Evolutionary conservation across 2,113 vertebrate genomes (phyloP).

Genomic region (Enhydra lutris): DNA sequence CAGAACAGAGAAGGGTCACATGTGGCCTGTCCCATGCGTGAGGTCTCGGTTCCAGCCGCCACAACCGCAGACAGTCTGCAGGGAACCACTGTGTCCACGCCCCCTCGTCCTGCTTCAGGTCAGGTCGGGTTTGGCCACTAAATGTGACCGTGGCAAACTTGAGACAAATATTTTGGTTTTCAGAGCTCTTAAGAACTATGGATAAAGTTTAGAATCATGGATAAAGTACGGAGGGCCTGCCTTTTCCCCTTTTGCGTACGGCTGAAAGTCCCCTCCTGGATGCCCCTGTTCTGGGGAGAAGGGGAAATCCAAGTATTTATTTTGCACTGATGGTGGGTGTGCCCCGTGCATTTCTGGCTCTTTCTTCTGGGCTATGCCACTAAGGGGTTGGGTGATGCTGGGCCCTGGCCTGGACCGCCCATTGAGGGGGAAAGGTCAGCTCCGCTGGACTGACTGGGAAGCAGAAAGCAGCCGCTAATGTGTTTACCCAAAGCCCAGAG

Average conservation of each 20-base stretch:
- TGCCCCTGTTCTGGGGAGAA: neutral
- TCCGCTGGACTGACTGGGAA: neutral
- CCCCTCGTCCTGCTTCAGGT: neutral
- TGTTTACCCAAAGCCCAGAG: conserved; percentile 63
- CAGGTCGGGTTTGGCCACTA: fast-evolving
- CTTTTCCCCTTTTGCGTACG: too few species aligned
- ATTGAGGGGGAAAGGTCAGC: conserved; percentile 36
- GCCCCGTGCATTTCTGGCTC: fast-evolving
- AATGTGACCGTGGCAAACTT: neutral
- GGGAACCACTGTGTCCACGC: neutral
- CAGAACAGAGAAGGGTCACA: neutral
- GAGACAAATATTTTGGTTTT: neutral
- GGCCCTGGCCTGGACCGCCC: neutral
- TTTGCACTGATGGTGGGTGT: neutral
- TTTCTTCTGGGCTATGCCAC: neutral
- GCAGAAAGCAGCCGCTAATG: conserved; percentile 58
- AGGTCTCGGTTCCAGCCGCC: fast-evolving
- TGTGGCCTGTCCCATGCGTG: fast-evolving
- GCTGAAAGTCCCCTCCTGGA: neutral
- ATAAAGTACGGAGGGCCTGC: neutral
- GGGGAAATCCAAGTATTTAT: neutral
- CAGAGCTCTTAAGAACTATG: neutral
- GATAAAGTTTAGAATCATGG: neutral
- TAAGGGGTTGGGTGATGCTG: neutral
- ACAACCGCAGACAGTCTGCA: fast-evolving